Evolutionary conservation across 2,113 vertebrate genomes (phyloP).

Genomic region (Lasiurus cinereus): DNA sequence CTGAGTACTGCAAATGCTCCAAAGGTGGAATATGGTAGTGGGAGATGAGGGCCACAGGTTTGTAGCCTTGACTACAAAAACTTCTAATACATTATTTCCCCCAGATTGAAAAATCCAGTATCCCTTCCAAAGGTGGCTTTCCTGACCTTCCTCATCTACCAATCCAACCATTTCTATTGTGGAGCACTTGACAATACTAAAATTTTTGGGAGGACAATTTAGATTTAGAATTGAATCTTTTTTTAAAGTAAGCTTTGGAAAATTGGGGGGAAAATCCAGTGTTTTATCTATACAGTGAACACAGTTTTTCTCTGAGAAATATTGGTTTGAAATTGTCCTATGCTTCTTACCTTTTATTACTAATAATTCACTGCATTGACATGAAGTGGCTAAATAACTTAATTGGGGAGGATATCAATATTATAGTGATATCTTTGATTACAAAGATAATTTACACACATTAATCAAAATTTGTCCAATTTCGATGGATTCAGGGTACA

Average conservation of each 20-base stretch:
- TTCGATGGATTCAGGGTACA: background rate
- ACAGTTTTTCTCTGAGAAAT: slow-evolving; percentile 52
- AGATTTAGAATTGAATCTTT: background rate
- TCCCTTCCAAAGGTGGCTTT: background rate
- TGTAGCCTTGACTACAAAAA: background rate
- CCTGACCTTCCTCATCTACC: background rate
- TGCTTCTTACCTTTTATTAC: background rate
- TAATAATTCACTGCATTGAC: background rate
- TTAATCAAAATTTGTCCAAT: background rate
- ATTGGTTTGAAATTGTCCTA: background rate
- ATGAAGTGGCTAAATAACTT: background rate
- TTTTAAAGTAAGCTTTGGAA: slow-evolving; percentile 39
- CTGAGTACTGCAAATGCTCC: background rate
- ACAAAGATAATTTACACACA: background rate
- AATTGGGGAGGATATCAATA: background rate
- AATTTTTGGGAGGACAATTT: background rate
- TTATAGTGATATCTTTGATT: background rate
- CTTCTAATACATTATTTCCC: background rate
- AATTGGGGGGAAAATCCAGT: background rate
- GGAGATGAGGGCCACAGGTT: too few relatives aligned
- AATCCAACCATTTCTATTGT: background rate
- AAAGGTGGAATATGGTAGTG: background rate
- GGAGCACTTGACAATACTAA: background rate
- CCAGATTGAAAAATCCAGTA: background rate
- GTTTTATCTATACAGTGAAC: background rate